phyloP scores from a whole-genome alignment of 2,888 invertebrate genomes.

The Anodontia alba region DNA sequence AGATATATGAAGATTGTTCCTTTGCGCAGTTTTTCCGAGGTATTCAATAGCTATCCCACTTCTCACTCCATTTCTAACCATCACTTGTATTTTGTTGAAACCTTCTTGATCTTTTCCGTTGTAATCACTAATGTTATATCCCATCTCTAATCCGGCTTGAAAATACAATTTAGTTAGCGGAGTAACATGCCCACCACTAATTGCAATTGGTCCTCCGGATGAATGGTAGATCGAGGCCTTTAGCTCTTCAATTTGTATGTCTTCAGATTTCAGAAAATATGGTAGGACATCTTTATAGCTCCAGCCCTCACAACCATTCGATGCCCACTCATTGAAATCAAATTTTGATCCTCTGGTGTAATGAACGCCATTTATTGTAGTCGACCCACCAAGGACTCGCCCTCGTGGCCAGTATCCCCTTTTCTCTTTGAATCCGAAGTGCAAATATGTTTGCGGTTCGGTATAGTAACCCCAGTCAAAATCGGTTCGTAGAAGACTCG shows the following conservation, averaged over 20 bases:
- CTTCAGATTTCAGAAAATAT: slow-evolving; percentile 86
- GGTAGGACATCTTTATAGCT: slow-evolving; percentile 91
- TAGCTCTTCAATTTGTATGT: slow-evolving; percentile 80
- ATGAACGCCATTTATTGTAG: slow-evolving; percentile 95
- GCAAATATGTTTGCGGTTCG: slow-evolving; percentile 79
- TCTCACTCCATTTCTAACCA: neutral
- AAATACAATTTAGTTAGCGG: slow-evolving; percentile 71
- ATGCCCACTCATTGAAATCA: slow-evolving; percentile 95
- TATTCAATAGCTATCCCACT: neutral
- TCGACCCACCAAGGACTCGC: slow-evolving; percentile 95
- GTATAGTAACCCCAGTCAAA: slow-evolving; percentile 85
- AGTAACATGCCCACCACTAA: slow-evolving; percentile 67
- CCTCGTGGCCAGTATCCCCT: slow-evolving; percentile 96
- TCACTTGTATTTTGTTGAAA: neutral
- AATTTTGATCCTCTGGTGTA: slow-evolving; percentile 93
- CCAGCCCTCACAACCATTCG: slow-evolving; percentile 95
- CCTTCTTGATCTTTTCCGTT: slow-evolving; percentile 1
- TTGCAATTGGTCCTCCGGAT: slow-evolving; percentile 71
- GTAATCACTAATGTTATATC: slow-evolving; percentile 86
- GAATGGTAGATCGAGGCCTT: slow-evolving; percentile 73
- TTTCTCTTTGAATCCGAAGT: slow-evolving; percentile 75
- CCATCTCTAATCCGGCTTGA: slow-evolving; percentile 88
- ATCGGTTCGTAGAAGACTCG: slow-evolving; percentile 79
- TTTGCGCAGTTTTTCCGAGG: neutral
- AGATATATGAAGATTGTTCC: neutral